Evolutionary conservation across 2,113 vertebrate species (phyloP).

Genomic region (Aramus guarauna): DNA sequence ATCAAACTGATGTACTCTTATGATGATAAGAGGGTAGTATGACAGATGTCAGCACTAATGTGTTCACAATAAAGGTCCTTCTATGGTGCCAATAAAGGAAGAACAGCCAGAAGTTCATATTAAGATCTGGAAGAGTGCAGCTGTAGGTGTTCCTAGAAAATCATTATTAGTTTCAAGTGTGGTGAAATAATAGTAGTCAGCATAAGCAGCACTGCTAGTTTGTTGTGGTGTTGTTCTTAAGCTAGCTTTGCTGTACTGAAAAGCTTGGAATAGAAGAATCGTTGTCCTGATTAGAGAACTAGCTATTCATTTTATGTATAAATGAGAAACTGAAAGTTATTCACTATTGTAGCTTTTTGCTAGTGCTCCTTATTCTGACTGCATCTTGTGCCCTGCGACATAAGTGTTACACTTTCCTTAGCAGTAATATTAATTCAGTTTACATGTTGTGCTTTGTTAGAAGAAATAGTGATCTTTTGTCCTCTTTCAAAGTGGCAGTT

Average conservation of each 20-base stretch:
- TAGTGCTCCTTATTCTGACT: neutral
- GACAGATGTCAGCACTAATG: conserved; percentile 1
- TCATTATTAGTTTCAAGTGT: neutral
- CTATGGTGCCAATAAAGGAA: conserved; percentile 41
- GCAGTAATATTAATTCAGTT: neutral
- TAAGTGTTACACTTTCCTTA: neutral
- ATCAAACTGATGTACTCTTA: conserved; percentile 47
- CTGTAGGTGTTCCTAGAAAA: neutral
- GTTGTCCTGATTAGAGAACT: neutral
- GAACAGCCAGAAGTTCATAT: neutral
- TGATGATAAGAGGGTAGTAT: conserved; percentile 19
- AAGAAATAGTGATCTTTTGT: neutral
- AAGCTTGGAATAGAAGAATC: neutral
- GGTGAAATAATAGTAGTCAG: neutral
- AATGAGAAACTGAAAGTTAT: neutral
- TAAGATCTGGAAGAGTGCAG: neutral
- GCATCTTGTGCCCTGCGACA: neutral
- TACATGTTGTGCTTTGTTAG: neutral
- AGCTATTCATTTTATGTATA: neutral
- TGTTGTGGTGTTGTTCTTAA: neutral
- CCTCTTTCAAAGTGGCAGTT: neutral
- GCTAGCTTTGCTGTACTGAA: neutral
- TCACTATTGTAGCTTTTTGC: neutral
- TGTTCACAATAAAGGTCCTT: neutral
- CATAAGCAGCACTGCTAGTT: neutral